phyloP scores from a whole-genome alignment of 2,113 vertebrate species.

The Isichthys henryi region DNA sequence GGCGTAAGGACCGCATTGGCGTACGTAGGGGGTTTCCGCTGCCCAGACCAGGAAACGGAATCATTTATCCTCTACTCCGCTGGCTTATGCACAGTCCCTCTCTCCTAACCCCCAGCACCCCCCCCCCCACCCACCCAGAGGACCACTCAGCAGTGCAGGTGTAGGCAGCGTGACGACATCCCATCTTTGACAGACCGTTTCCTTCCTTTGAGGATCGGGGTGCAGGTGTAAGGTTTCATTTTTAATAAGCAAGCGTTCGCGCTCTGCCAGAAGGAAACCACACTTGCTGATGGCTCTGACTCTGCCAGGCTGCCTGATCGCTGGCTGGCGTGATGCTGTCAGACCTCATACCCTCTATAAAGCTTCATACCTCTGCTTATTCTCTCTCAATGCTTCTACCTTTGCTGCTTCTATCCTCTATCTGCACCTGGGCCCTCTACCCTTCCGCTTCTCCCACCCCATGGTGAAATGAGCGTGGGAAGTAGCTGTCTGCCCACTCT shows the following conservation, averaged over 20 bases:
- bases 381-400: not conserved
- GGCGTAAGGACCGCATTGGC: constrained; percentile 1
- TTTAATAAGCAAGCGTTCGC: not conserved
- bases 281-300: not conserved
- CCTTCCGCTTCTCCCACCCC: not conserved
- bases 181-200: constrained; percentile 30
- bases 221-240: not conserved
- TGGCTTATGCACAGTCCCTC: not conserved
- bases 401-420: not conserved
- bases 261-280: not conserved
- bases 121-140: not conserved
- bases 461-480: not conserved
- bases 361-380: not conserved
- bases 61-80: not conserved
- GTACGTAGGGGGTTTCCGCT: not conserved
- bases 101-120: too few species aligned
- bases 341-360: not conserved
- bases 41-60: constrained; percentile 8
- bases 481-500: not conserved
- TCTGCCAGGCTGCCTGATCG: not conserved
- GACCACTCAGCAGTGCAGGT: not conserved
- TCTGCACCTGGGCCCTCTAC: not conserved
- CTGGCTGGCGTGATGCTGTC: not conserved
- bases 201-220: not conserved
- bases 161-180: not conserved